Evolutionary conservation across 2,113 vertebrate genomes (phyloP).

Genomic region (Phrynosoma platyrhinos): DNA sequence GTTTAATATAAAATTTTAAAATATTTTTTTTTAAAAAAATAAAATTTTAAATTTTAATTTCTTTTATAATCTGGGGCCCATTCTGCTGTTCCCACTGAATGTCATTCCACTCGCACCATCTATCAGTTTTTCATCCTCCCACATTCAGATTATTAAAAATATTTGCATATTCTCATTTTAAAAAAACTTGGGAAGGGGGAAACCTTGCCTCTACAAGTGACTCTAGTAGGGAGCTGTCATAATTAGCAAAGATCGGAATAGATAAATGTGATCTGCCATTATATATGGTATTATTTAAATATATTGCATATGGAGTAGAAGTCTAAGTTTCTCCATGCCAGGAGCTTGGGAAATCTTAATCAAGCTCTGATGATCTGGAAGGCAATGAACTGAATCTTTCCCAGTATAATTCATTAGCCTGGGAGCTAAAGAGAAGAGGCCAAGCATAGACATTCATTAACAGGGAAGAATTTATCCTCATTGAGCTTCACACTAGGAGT

Average conservation of each 20-base stretch:
- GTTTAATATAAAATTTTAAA: too few species aligned
- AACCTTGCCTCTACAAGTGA: background rate
- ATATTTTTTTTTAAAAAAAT: too few species aligned
- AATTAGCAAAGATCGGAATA: background rate
- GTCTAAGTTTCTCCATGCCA: background rate
- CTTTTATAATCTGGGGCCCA: too few species aligned
- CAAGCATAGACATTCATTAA: fast-evolving
- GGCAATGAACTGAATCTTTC: background rate
- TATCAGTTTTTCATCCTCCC: background rate
- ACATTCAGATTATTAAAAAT: background rate
- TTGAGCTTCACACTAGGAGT: background rate
- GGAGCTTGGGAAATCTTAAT: slow-evolving; percentile 11
- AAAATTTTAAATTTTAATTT: too few species aligned
- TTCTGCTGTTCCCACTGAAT: too few species aligned
- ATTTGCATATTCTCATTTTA: background rate
- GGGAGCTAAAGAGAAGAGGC: background rate
- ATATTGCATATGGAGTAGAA: background rate
- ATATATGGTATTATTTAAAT: background rate
- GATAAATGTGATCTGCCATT: background rate
- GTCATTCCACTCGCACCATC: too few species aligned
- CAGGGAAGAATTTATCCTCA: fast-evolving
- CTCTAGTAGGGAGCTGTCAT: background rate
- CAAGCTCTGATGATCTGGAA: slow-evolving; percentile 4
- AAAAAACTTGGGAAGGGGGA: too few species aligned
- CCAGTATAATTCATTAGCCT: background rate